Percentiles rank a stretch among this genome's conserved stretches.
Conservation (phyloP, 1,140 invertebrate species). For the Eriocheir sinensis region DNA sequence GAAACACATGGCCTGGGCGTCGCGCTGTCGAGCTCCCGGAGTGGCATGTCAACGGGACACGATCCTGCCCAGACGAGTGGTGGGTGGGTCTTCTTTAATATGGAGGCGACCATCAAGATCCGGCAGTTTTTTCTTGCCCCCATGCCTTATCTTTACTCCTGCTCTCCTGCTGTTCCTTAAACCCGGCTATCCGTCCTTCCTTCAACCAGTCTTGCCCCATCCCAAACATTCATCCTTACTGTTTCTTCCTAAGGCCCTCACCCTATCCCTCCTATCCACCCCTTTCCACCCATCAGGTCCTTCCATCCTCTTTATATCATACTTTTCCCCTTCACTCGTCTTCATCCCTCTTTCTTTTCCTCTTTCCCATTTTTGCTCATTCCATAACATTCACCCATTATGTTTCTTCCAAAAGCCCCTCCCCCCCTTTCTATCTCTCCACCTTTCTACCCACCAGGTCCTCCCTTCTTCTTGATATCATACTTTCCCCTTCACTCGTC, state of each 20-base stretch:
- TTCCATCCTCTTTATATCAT: too few relatives aligned
- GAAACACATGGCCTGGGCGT: neutral
- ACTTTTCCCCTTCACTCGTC: too few relatives aligned
- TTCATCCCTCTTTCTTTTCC: neutral
- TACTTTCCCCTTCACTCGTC: neutral
- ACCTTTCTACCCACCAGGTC: neutral
- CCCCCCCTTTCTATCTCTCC: neutral
- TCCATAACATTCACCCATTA: neutral
- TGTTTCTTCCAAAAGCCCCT: neutral
- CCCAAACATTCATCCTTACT: neutral
- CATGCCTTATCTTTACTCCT: neutral
- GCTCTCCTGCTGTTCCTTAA: neutral
- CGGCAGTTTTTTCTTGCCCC: neutral
- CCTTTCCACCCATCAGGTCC: too few relatives aligned
- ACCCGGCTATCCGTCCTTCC: neutral
- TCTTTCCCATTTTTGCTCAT: neutral
- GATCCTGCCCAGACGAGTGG: slow-evolving; percentile 3
- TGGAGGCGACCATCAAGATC: neutral
- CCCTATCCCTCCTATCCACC: neutral
- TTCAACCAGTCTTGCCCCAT: neutral
- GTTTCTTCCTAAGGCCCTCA: neutral
- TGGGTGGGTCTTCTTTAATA: slow-evolving; percentile 52
- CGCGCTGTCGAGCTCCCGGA: neutral
- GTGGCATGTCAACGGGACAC: slow-evolving; percentile 27
- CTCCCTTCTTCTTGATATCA: neutral